Evolutionary conservation across 1,140 invertebrate genomes (phyloP).

Genomic region (Reticulitermes speratus): DNA sequence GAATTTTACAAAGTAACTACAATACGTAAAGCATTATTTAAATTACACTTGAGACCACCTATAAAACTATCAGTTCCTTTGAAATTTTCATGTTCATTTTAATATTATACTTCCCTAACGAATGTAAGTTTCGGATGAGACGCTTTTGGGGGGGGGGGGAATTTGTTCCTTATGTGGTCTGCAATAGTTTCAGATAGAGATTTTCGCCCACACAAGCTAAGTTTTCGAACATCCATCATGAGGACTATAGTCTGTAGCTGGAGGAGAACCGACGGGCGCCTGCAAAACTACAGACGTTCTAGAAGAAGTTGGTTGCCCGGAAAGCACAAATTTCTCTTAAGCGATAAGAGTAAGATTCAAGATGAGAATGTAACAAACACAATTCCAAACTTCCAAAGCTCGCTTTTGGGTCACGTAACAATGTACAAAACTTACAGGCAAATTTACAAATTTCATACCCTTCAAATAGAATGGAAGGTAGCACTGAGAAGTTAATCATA

Average conservation of each 20-base stretch:
- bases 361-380: not conserved
- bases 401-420: not conserved
- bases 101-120: no score
- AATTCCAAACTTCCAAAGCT: not conserved
- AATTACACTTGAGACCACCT: no score
- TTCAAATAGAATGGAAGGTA: no score
- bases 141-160: not conserved
- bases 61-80: no score
- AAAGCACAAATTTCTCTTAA: not conserved
- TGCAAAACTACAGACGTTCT: not conserved
- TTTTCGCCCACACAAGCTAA: not conserved
- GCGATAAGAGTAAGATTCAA: not conserved
- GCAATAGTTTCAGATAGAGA: not conserved
- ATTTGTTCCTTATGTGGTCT: not conserved
- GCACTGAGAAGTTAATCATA: no score
- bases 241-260: not conserved
- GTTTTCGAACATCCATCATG: not conserved
- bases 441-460: not conserved
- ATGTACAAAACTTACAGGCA: not conserved
- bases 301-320: not conserved
- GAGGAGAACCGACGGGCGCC: not conserved
- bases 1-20: no score
- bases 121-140: not conserved
- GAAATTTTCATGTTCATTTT: no score
- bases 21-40: no score